Evolutionary conservation across 2,113 vertebrate genomes (phyloP).

Genomic region (Apistogramma diplotaenia): DNA sequence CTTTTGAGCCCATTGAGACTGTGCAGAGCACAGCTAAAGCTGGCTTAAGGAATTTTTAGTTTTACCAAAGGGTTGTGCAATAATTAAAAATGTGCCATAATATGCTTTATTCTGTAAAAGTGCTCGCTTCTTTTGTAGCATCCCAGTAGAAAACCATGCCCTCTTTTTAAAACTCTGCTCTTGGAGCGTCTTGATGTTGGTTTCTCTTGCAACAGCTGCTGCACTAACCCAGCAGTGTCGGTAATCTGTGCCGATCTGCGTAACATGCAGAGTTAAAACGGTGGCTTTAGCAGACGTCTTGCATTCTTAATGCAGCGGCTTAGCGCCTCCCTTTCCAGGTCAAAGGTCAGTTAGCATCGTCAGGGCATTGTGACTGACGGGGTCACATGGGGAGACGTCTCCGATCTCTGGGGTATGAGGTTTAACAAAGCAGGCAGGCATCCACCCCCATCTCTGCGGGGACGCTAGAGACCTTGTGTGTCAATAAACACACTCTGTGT

Average conservation of each 20-base stretch:
- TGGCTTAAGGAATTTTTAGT: not conserved
- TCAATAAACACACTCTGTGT: conserved; percentile 3
- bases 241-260: not conserved
- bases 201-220: not conserved
- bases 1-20: not conserved
- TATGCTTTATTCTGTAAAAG: not conserved
- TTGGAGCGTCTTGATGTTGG: not conserved
- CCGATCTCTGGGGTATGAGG: not conserved
- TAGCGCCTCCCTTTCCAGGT: not conserved
- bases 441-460: not conserved
- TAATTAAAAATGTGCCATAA: not conserved
- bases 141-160: not conserved
- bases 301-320: not conserved
- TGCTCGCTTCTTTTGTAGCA: not conserved
- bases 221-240: not conserved
- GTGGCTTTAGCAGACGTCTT: not conserved
- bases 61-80: not conserved
- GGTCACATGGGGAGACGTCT: conserved; percentile 1
- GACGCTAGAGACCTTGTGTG: not conserved
- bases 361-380: conserved; percentile 20
- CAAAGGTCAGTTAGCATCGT: not conserved
- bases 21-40: not conserved
- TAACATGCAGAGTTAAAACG: not conserved
- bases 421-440: not conserved
- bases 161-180: not conserved